phyloP scores from a whole-genome alignment of 2,113 vertebrate genomes.

The Physeter macrocephalus region DNA sequence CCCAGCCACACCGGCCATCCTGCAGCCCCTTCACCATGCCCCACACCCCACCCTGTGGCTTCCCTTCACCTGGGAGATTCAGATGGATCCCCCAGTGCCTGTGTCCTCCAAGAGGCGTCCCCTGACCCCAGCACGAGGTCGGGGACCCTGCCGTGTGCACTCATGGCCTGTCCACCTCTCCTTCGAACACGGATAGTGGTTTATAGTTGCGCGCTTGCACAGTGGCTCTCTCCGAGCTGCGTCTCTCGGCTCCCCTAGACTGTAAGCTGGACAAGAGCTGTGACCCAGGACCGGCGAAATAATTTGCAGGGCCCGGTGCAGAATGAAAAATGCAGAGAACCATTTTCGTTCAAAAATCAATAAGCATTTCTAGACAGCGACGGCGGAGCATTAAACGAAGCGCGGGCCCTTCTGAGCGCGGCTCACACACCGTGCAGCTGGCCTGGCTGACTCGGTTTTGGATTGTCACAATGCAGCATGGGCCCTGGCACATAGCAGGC shows the following conservation, averaged over 20 bases:
- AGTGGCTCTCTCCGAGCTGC: neutral
- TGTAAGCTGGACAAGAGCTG: neutral
- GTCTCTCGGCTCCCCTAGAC: neutral
- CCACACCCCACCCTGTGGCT: neutral
- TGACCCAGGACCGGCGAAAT: neutral
- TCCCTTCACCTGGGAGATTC: neutral
- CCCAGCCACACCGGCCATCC: no score
- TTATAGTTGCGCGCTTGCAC: rapidly evolving
- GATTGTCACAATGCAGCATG: rapidly evolving
- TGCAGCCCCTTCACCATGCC: neutral
- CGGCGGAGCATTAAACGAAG: rapidly evolving
- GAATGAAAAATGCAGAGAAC: neutral
- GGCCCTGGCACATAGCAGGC: neutral
- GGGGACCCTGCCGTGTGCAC: rapidly evolving
- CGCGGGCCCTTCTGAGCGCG: rapidly evolving
- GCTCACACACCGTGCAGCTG: rapidly evolving
- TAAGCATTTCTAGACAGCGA: neutral
- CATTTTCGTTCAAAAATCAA: neutral
- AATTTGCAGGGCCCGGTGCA: neutral
- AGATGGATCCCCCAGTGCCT: neutral
- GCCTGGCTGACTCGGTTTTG: neutral
- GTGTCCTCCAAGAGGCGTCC: neutral
- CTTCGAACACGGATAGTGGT: neutral
- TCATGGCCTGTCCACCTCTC: neutral
- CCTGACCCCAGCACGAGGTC: rapidly evolving